Evolutionary conservation across 64 coral and sea anemone species (phyloP), one percentile per base, ranked within the genome.

Genomic region (Actinia tenebrosa): DNA sequence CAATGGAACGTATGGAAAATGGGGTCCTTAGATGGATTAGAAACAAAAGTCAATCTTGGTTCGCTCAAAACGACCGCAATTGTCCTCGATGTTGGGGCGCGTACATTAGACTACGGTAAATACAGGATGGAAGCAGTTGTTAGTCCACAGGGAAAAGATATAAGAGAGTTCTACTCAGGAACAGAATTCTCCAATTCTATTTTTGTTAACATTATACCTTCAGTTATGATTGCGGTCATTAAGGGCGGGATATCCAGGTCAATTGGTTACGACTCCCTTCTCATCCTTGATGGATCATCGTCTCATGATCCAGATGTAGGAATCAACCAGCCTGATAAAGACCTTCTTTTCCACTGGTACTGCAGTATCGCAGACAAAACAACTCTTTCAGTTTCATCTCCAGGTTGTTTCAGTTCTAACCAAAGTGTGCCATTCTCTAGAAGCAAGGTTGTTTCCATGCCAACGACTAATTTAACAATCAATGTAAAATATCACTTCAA

Each of bases 241-340:
- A 75, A 72, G 23, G 86, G 86, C 42, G 69, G 86, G 44, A 15
- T 15, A 8, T 50, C 62, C 15, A 68, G 86, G 64, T 72, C 62
- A 19, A 56, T 87, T 18, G 86, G 66, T 22, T 77, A 71, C n/a
- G 17, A 71, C 9, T 68, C 86, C 6, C 71, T 72, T 52, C 64
- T 87, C 7, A 44, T 77, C 9, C 47, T 87, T 23, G 66, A 87
- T 75, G 62, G 42, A 11, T 72, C 86, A 44, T 26, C 43, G 5
- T 87, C 86, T 8, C 23, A 53, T 11, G 86, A 87, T 44, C 86
- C 86, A 72, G 86, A 87, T 87, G 43, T 72, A 19, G 86, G 25
- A 27, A 18, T 20, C 17, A 19, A 7, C 42, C 4, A 52, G 25
- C 50, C 16, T 25, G 22, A 87, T 56, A 87, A n/a, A 53, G 4